A percentile compares a stretch with the other conserved stretches of the same genome.
Evolutionary conservation across 1,140 invertebrate species (phyloP).

Genomic region (Anoplophora glabripennis): DNA sequence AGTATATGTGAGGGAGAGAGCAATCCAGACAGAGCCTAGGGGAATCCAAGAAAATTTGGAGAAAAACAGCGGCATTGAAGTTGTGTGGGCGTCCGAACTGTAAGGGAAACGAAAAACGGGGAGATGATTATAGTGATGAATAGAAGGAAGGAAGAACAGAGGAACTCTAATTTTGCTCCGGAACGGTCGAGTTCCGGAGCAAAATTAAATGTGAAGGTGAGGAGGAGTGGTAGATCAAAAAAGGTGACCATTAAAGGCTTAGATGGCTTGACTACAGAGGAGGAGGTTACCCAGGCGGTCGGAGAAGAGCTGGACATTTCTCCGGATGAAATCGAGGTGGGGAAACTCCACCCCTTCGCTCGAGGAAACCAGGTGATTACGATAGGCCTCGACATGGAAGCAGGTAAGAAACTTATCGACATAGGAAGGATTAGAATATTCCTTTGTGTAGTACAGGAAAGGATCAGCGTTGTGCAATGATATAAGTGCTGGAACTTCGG

Average conservation of each 20-base stretch:
- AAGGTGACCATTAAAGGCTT: too few species aligned
- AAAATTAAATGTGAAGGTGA: too few species aligned
- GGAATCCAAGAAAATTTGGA: background rate
- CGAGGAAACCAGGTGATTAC: conserved; percentile 10
- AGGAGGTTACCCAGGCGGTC: conserved; percentile 14
- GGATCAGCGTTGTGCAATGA: conserved; percentile 15
- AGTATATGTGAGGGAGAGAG: background rate
- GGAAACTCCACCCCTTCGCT: background rate
- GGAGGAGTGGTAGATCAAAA: too few species aligned
- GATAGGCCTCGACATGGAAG: background rate
- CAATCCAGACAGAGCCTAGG: background rate
- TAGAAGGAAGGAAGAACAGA: conserved; percentile 8
- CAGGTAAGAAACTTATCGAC: background rate
- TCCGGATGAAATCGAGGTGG: too few species aligned
- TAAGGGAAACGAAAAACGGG: background rate
- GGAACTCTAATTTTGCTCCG: too few species aligned
- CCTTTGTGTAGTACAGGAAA: conserved; percentile 17
- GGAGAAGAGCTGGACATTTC: background rate
- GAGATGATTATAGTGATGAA: conserved; percentile 1
- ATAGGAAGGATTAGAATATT: conserved; percentile 12
- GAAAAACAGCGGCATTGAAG: background rate
- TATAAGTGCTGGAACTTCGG: conserved; percentile 21
- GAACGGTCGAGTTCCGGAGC: too few species aligned
- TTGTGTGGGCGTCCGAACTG: conserved; percentile 1
- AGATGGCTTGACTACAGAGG: conserved; percentile 10